A percentile compares a stretch with the other conserved stretches of the same genome.
Evolutionary conservation across 2,113 vertebrate genomes (phyloP).

Genomic region (Vulpes lagopus): DNA sequence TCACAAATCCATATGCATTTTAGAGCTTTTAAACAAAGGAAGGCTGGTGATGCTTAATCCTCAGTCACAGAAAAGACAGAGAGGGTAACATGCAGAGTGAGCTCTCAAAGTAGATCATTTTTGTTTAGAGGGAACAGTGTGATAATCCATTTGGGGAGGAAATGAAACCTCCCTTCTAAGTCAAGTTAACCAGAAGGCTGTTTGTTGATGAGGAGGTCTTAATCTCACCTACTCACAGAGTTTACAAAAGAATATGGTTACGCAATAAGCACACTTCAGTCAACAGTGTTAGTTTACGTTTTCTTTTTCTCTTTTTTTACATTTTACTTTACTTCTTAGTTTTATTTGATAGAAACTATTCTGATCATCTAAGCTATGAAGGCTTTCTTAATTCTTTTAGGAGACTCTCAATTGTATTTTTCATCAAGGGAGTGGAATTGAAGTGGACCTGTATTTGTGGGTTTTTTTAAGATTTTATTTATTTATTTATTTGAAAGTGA

Average conservation of each 20-base stretch:
- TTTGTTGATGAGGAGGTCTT: neutral
- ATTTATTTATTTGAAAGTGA: no score
- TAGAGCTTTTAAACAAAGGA: neutral
- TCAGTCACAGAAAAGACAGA: neutral
- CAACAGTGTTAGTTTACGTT: neutral
- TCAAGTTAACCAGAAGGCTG: neutral
- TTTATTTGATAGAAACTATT: neutral
- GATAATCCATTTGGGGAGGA: neutral
- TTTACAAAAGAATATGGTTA: neutral
- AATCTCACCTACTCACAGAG: neutral
- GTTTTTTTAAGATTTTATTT: no score
- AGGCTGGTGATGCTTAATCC: neutral
- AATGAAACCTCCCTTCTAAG: neutral
- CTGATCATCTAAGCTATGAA: neutral
- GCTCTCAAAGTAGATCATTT: neutral
- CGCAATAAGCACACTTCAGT: neutral
- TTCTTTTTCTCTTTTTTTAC: neutral
- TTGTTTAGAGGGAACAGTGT: neutral
- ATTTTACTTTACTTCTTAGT: neutral
- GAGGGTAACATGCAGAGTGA: neutral
- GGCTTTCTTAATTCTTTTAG: neutral
- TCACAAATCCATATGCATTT: neutral
- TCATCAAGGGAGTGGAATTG: neutral
- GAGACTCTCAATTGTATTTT: slow-evolving; percentile 25
- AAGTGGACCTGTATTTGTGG: neutral